Conservation (phyloP, 53 echinoderm and acorn worm species). For the Apostichopus leukothele region DNA sequence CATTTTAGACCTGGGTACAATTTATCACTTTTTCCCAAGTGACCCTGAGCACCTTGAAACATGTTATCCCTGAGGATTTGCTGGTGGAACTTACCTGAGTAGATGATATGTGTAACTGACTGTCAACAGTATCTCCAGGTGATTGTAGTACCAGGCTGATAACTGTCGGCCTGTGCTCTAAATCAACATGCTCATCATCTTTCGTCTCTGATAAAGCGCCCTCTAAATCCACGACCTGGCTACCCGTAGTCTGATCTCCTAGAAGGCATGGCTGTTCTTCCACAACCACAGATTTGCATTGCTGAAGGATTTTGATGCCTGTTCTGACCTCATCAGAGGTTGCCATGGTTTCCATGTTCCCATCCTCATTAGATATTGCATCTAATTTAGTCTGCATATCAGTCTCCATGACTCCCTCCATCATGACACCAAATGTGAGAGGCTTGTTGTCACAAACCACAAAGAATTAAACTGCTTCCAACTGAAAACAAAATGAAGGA, state of each 20-base stretch:
- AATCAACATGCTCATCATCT: conserved; percentile 37
- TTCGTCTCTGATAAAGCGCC: conserved; percentile 9
- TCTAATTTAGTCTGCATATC: conserved; percentile 24
- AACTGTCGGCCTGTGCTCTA: conserved; percentile 29
- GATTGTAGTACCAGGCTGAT: conserved; percentile 16
- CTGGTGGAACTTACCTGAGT: neutral
- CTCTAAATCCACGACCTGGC: conserved; percentile 17
- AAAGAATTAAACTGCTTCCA: too few species aligned
- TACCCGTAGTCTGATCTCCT: neutral
- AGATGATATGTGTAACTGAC: conserved; percentile 8
- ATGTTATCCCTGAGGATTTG: too few species aligned
- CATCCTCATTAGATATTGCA: conserved; percentile 13
- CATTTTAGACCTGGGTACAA: too few species aligned
- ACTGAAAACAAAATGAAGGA: too few species aligned
- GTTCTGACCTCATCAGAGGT: conserved; percentile 8
- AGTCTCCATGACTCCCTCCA: conserved; percentile 32
- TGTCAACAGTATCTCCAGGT: conserved; percentile 4
- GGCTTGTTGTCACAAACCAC: too few species aligned
- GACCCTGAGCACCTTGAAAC: too few species aligned
- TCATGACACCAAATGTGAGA: neutral
- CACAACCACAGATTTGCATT: conserved; percentile 16
- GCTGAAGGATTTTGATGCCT: conserved; percentile 22
- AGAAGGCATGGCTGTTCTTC: conserved; percentile 29
- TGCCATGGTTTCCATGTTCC: conserved; percentile 16
- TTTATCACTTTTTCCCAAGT: too few species aligned